These are phyloP conservation scores for Sycobia sp. DNA, from an alignment of 1,140 invertebrate species.

Conservation along the genomic window DNA sequence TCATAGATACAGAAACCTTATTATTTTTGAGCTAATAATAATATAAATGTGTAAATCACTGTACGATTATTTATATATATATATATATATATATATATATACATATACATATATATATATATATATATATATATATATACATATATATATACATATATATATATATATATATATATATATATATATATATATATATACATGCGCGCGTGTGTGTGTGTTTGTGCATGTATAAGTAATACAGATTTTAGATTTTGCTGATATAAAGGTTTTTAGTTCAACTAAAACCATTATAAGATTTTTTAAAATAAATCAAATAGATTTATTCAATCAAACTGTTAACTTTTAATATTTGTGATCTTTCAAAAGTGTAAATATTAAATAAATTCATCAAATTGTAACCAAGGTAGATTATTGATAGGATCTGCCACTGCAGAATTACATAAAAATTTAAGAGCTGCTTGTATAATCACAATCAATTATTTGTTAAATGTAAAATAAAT, in stretches of 20 bases:
- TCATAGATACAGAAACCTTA: not conserved
- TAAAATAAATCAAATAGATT: conserved; percentile 47
- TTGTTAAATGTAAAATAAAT: conserved; percentile 57
- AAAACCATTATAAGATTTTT: conserved; percentile 50
- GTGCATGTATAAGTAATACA: no score
- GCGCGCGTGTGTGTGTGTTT: no score
- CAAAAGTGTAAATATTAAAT: conserved; percentile 50
- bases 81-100: no score
- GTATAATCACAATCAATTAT: conserved; percentile 51
- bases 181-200: no score
- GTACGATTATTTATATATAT: conserved; percentile 44
- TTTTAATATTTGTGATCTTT: conserved; percentile 43
- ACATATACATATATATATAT: no score
- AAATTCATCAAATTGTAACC: conserved; percentile 48
- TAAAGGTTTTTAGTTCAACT: conserved; percentile 50
- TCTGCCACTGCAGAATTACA: conserved; percentile 25
- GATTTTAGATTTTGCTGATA: no score
- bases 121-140: no score
- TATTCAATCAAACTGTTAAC: conserved; percentile 50
- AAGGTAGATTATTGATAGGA: conserved; percentile 37
- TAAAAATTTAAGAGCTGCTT: conserved; percentile 48
- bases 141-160: no score
- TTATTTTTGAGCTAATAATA: conserved; percentile 37
- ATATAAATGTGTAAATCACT: conserved; percentile 37
- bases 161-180: no score